Evolutionary conservation across 2,888 invertebrate species (phyloP).

Genomic region (Thecophora atra): DNA sequence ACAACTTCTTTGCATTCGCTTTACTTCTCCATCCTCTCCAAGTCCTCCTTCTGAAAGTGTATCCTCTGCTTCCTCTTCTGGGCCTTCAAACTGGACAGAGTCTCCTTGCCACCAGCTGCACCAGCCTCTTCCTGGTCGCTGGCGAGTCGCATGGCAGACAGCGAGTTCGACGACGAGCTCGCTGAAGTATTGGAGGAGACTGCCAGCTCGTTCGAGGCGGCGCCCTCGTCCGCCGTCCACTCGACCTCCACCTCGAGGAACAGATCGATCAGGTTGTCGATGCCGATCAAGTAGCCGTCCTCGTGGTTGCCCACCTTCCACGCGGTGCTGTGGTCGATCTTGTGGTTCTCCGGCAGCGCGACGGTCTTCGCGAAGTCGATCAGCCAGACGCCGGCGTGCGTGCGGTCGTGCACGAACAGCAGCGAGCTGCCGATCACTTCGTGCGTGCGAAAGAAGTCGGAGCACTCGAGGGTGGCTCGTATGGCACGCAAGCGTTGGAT

Average conservation of each 20-base stretch:
- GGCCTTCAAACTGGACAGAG: background rate
- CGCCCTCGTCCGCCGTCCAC: conserved; percentile 27
- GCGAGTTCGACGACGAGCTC: conserved; percentile 46
- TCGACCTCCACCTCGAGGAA: conserved; percentile 68
- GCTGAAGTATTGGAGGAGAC: conserved; percentile 40
- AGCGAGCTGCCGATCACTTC: conserved; percentile 96
- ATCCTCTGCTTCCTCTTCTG: background rate
- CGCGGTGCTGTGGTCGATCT: conserved; percentile 80
- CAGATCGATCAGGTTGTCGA: conserved; percentile 88
- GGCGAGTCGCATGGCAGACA: conserved; percentile 45
- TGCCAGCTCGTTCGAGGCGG: conserved; percentile 23
- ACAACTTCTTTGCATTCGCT: background rate
- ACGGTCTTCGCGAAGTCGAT: conserved; percentile 98
- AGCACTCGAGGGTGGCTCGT: conserved; percentile 81
- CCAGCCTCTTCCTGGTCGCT: conserved; percentile 41
- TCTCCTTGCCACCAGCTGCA: background rate
- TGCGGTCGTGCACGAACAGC: conserved; percentile 91
- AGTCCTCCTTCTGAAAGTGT: conserved; percentile 16
- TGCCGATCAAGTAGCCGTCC: conserved; percentile 93
- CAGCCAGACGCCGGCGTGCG: conserved; percentile 92
- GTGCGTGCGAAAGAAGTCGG: conserved; percentile 90
- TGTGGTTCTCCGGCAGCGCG: conserved; percentile 77
- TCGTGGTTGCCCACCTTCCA: conserved; percentile 97
- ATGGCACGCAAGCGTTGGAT: conserved; percentile 87
- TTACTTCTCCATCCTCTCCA: conserved; percentile 22